Base-by-base conservation (phyloP, 1,140 invertebrate genomes). In the Formica selysi region DNA sequence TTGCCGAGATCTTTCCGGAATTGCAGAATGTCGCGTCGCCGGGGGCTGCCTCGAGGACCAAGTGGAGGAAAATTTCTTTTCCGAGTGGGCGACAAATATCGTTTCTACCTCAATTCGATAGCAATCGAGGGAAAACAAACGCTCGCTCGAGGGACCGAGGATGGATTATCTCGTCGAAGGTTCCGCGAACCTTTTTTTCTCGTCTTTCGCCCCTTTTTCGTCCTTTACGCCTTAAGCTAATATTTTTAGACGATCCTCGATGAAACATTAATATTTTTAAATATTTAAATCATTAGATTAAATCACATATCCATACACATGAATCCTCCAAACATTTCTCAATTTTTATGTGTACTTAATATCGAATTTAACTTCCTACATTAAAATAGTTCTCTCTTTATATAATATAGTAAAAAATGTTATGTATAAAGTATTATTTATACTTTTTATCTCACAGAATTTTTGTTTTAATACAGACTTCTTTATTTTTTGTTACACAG, bases 51-150 rank as follows among this genome's bases (percentile, higher is more conserved):
- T 62, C 10, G 16, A 36, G 22, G n/a, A 57, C 41, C 13, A 59
- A 79, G 54, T 26, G 13, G 67, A 57, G 26, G 26, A 80, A 88
- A 88, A 83, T 86, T 89, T 73, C 70, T 74, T 74, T 86, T 61
- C 61, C 51, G 26, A 62, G 41, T 26, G 44, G 62, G 38, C 89
- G 87, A 92, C 87, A 91, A 91, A 92, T 89, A 88, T 91, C 83
- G 73, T 86, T 91, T 92, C 89, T 79, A 88, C 71, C 78, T 87
- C 86, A 67, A 89, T 89, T 85, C 85, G 84, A 90, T 89, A 83
- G 88, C 86, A 89, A 91, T 92, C 88, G 86, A 87, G 70, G 64
- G 78, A 88, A 91, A 91, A 90, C 87, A 91, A 92, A 92, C 81
- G 83, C 61, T 74, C 59, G 67, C 61, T 70, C 64, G 51, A 85